Percentiles rank a stretch among this genome's conserved stretches.
Evolutionary conservation across 1,140 invertebrate genomes (phyloP).

Genomic region (Phthorimaea operculella): DNA sequence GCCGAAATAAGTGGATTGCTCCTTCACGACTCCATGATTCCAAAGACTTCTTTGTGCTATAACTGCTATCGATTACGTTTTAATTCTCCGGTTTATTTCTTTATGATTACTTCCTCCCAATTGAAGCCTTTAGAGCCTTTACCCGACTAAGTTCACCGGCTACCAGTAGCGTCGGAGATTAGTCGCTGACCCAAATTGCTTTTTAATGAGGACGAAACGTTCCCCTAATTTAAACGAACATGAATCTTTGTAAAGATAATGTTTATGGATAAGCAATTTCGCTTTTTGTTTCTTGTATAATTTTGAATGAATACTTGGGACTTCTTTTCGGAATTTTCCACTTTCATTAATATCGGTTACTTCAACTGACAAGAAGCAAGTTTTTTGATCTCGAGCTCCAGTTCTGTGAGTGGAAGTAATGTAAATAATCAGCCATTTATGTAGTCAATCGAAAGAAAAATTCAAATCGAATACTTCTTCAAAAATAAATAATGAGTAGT

Average conservation of each 20-base stretch:
- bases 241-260: constrained; percentile 3
- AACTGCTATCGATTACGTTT: constrained; percentile 23
- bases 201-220: constrained; percentile 36
- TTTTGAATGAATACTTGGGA: no score
- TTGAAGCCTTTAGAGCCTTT: background rate
- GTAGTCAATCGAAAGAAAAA: no score
- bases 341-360: no score
- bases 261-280: constrained; percentile 5
- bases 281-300: background rate
- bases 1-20: constrained; percentile 58
- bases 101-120: background rate
- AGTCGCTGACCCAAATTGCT: constrained; percentile 37
- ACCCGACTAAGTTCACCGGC: constrained; percentile 11
- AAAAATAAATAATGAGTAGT: no score
- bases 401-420: no score
- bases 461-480: no score
- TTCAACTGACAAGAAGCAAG: no score
- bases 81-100: constrained; percentile 5
- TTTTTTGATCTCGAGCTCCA: no score
- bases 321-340: no score
- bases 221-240: constrained; percentile 9
- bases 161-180: constrained; percentile 20
- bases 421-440: no score
- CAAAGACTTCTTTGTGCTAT: constrained; percentile 34
- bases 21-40: constrained; percentile 47